Percentiles rank a stretch among this genome's conserved stretches.
phyloP scores from a whole-genome alignment of 2,113 vertebrate species.

The Leucopsar rothschildi region DNA sequence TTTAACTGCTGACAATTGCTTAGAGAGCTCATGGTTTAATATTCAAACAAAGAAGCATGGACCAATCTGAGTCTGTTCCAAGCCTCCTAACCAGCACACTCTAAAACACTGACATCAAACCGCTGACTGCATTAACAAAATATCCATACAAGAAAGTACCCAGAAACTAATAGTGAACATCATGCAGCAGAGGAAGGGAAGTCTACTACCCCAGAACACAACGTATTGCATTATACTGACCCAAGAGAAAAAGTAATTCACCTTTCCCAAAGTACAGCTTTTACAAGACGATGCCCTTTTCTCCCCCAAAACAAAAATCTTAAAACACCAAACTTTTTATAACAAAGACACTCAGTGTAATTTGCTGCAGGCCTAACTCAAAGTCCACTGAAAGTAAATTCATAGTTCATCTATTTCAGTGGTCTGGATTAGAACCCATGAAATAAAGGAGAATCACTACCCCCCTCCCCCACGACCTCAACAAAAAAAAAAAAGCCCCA shows the following conservation, averaged over 20 bases:
- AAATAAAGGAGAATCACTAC: neutral
- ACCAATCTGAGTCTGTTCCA: neutral
- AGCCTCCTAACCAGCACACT: neutral
- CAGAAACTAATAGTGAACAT: neutral
- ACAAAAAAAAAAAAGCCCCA: neutral
- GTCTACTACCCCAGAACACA: neutral
- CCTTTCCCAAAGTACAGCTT: neutral
- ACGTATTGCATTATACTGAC: neutral
- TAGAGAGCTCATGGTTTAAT: neutral
- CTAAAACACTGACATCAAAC: neutral
- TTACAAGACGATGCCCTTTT: neutral
- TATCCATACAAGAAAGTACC: neutral
- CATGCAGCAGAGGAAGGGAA: neutral
- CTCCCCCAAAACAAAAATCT: neutral
- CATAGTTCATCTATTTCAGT: neutral
- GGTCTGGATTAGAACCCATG: neutral
- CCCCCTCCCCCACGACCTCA: accelerated
- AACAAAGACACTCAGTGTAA: neutral
- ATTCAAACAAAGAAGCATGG: neutral
- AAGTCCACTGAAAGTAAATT: neutral
- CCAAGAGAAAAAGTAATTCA: neutral
- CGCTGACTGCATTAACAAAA: neutral
- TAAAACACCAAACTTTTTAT: neutral
- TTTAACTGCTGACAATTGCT: neutral
- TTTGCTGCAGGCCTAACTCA: neutral